Evolutionary conservation across 2,797 vertebrate species (phyloP).

Genomic region (Silurus lanzhouensis): DNA sequence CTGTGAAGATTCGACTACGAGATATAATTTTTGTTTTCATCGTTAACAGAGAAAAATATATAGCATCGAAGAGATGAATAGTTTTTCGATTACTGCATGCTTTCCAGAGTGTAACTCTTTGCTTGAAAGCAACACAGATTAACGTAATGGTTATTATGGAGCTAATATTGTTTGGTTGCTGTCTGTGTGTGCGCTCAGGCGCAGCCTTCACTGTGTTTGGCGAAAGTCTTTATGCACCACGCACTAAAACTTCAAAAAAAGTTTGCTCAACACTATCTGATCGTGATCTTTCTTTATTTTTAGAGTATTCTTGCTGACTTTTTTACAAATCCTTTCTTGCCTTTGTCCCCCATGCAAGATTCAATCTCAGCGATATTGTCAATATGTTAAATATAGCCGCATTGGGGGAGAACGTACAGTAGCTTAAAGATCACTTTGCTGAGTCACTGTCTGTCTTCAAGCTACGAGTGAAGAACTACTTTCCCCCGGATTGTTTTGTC

Average conservation of each 20-base stretch:
- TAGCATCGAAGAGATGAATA: not conserved
- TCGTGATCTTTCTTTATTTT: not conserved
- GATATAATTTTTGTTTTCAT: too few relatives aligned
- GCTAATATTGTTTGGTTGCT: not conserved
- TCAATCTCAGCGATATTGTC: not conserved
- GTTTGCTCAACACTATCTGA: not conserved
- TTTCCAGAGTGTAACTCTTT: not conserved
- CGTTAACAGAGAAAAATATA: not conserved
- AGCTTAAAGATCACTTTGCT: too few relatives aligned
- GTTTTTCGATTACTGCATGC: not conserved
- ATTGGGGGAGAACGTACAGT: not conserved
- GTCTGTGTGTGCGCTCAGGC: not conserved
- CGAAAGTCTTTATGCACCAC: not conserved
- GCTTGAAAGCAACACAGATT: too few relatives aligned
- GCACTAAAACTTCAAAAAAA: not conserved
- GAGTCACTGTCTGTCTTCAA: too few relatives aligned
- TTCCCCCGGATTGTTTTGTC: too few relatives aligned
- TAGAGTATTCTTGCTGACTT: not conserved
- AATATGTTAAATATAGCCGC: not conserved
- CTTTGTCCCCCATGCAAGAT: not conserved
- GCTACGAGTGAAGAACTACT: too few relatives aligned
- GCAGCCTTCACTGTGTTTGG: constrained; percentile 1
- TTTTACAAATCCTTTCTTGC: not conserved
- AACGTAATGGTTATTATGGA: too few relatives aligned
- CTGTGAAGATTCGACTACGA: too few relatives aligned